Percentiles rank a stretch among this genome's conserved stretches.
These are phyloP conservation scores for Leptonema lineaticorne DNA, from an alignment of 1,140 invertebrate genomes.

Conservation along the genomic window DNA sequence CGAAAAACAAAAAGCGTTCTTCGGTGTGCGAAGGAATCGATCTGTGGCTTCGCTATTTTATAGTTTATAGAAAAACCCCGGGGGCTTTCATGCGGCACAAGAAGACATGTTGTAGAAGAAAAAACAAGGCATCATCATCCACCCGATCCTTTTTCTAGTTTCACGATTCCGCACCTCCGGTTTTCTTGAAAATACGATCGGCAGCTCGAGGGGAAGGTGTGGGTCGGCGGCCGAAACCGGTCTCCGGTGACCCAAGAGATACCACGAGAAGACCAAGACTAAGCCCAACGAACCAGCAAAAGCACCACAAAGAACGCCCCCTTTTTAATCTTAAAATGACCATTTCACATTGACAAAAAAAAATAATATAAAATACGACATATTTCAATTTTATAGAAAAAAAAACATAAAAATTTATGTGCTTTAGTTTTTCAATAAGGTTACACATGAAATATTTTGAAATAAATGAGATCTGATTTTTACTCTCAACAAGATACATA, in stretches of 20 bases:
- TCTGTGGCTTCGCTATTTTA: constrained; percentile 3
- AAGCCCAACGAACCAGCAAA: neutral
- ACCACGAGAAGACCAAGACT: neutral
- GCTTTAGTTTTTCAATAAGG: no score
- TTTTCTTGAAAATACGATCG: constrained; percentile 14
- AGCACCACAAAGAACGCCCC: constrained; percentile 13
- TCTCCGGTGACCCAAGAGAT: neutral
- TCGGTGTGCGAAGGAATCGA: constrained; percentile 1
- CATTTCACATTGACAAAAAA: no score
- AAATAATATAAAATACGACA: no score
- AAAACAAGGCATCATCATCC: neutral
- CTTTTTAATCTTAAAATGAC: no score
- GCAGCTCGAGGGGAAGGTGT: neutral
- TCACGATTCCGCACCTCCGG: constrained; percentile 9
- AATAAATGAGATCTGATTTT: no score
- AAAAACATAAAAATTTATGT: no score
- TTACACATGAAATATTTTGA: no score
- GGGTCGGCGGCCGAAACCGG: constrained; percentile 21
- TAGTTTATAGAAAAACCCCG: neutral
- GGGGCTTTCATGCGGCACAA: constrained; percentile 13
- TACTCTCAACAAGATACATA: no score
- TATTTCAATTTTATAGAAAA: no score
- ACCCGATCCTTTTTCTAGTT: neutral
- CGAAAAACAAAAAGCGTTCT: neutral
- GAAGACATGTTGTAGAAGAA: no score